Evolutionary conservation across 2,888 invertebrate genomes (phyloP).

Genomic region (Lithophane ornitopus): DNA sequence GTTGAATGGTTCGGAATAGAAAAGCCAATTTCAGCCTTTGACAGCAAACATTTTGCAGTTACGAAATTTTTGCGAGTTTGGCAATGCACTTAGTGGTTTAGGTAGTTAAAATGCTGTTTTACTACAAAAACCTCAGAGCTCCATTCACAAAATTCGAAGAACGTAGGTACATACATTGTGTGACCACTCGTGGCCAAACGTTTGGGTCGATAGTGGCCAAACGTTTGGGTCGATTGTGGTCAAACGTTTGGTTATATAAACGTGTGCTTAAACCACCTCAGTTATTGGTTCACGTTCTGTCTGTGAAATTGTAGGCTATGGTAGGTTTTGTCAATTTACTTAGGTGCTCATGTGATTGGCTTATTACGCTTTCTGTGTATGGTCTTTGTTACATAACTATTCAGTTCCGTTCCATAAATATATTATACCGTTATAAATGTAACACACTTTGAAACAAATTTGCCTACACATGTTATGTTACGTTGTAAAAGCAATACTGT

Average conservation of each 20-base stretch:
- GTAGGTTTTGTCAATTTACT: neutral
- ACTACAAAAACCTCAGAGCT: neutral
- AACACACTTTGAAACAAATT: neutral
- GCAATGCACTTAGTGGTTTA: slow-evolving; percentile 2
- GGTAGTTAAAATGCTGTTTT: too few species aligned
- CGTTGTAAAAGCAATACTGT: too few species aligned
- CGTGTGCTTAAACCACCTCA: slow-evolving; percentile 9
- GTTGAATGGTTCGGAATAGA: slow-evolving; percentile 30
- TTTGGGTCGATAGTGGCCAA: neutral
- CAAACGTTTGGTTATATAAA: slow-evolving; percentile 1
- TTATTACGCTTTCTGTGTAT: neutral
- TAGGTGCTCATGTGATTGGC: neutral
- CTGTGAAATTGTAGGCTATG: neutral
- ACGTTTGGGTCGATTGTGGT: slow-evolving; percentile 6
- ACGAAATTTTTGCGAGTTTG: slow-evolving; percentile 39
- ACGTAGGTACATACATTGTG: slow-evolving; percentile 4
- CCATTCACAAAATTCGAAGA: neutral
- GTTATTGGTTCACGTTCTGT: neutral
- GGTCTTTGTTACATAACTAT: neutral
- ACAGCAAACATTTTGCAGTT: slow-evolving; percentile 40
- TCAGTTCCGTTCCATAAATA: neutral
- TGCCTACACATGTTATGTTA: neutral
- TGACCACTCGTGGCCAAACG: slow-evolving; percentile 18
- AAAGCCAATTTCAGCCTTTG: slow-evolving; percentile 50
- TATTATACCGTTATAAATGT: neutral